These are phyloP conservation scores for Chymomyza fuscimana DNA, from an alignment of 2,888 invertebrate species.

Conservation along the genomic window DNA sequence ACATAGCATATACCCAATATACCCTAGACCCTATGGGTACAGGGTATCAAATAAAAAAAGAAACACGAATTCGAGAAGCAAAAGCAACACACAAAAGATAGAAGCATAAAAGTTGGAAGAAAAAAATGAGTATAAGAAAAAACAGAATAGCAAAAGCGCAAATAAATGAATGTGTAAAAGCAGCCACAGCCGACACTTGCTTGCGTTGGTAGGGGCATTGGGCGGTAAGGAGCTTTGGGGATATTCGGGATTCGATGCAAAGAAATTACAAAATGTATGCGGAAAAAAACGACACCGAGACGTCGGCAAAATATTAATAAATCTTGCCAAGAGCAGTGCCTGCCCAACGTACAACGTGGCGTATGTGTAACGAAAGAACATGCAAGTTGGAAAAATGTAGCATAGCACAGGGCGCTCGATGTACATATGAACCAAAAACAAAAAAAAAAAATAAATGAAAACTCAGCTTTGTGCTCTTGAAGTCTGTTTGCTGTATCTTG, in stretches of 20 bases:
- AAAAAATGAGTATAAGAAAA: slow-evolving; percentile 20
- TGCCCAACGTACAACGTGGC: slow-evolving; percentile 42
- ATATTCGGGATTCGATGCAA: slow-evolving; percentile 26
- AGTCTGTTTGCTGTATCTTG: background rate
- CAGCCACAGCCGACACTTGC: slow-evolving; percentile 20
- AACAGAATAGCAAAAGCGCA: slow-evolving; percentile 63
- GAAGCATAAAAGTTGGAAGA: slow-evolving; percentile 28
- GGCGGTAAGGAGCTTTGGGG: background rate
- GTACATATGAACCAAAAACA: background rate
- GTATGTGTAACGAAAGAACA: slow-evolving; percentile 58
- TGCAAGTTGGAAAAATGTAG: slow-evolving; percentile 1
- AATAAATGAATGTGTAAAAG: slow-evolving; percentile 75
- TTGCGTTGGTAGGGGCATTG: background rate
- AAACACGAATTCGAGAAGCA: background rate
- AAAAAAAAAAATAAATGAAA: background rate
- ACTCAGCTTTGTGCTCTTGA: background rate
- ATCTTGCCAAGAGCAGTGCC: slow-evolving; percentile 34
- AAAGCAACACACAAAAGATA: slow-evolving; percentile 7
- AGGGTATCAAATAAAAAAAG: slow-evolving; percentile 34
- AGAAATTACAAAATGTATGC: slow-evolving; percentile 55
- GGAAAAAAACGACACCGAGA: slow-evolving; percentile 25
- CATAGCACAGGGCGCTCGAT: background rate
- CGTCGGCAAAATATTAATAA: slow-evolving; percentile 64
- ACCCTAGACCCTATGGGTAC: background rate
- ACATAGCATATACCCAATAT: background rate